These are phyloP conservation scores for Neoascia interrupta DNA, from an alignment of 2,888 invertebrate genomes.

Conservation along the genomic window DNA sequence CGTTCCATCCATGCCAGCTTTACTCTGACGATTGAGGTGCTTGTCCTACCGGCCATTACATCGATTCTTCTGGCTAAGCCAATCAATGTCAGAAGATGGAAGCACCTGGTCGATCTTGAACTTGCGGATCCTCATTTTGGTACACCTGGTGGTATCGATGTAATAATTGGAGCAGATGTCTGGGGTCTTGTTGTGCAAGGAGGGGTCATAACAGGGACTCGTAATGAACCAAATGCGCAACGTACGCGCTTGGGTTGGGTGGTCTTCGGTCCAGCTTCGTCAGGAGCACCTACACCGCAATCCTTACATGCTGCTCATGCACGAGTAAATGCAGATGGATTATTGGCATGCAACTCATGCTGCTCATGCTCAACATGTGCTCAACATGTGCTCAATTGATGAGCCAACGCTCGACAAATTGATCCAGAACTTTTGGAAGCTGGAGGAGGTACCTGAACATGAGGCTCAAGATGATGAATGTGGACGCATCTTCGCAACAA, in stretches of 20 bases:
- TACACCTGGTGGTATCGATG: not conserved
- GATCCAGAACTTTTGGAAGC: conserved; percentile 37
- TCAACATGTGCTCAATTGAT: too few species aligned
- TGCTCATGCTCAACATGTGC: too few species aligned
- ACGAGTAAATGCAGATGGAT: too few species aligned
- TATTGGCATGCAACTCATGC: too few species aligned
- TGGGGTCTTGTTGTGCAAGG: conserved; percentile 20
- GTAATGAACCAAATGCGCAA: conserved; percentile 30
- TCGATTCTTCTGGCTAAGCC: conserved; percentile 21
- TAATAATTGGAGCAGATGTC: conserved; percentile 1
- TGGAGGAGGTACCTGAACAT: too few species aligned
- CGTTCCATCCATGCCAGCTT: too few species aligned
- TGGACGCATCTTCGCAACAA: conserved; percentile 13
- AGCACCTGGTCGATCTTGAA: not conserved
- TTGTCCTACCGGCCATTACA: not conserved
- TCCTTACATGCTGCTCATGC: not conserved
- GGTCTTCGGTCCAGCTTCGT: conserved; percentile 34
- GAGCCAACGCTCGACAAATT: too few species aligned
- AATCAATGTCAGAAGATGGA: conserved; percentile 58
- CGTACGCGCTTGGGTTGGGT: conserved; percentile 39
- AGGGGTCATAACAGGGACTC: conserved; percentile 9
- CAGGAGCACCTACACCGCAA: too few species aligned
- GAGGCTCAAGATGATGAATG: not conserved
- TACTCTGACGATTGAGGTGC: not conserved
- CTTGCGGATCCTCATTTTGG: not conserved